Evolutionary conservation across 2,888 invertebrate genomes (phyloP).

Genomic region (Pecten maximus): DNA sequence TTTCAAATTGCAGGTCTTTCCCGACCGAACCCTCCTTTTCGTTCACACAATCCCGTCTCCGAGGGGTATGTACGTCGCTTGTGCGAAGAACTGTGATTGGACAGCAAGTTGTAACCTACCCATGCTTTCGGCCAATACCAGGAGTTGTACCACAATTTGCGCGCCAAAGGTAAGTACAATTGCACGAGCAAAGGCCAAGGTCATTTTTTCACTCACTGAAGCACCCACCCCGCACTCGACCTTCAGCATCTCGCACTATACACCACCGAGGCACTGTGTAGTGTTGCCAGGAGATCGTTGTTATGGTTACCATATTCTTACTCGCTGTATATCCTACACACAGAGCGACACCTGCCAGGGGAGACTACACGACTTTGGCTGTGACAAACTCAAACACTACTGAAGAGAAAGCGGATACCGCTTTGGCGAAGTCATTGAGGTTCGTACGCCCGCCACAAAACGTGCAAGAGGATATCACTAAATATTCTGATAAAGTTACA

Average conservation of each 20-base stretch:
- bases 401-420: background rate
- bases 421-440: background rate
- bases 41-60: slow-evolving; percentile 22
- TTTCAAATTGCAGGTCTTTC: background rate
- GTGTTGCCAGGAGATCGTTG: background rate
- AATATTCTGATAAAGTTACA: no score
- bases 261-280: background rate
- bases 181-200: background rate
- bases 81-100: slow-evolving; percentile 47
- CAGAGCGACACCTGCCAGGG: slow-evolving; percentile 13
- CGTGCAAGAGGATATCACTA: background rate
- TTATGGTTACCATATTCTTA: background rate
- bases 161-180: slow-evolving; percentile 51
- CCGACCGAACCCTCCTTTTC: background rate
- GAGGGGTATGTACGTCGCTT: slow-evolving; percentile 44
- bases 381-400: background rate
- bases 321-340: slow-evolving; percentile 10
- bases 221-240: background rate
- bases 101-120: slow-evolving; percentile 47
- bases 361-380: background rate
- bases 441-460: background rate
- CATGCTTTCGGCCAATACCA: slow-evolving; percentile 51
- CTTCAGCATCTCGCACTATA: background rate
- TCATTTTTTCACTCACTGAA: background rate
- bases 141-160: slow-evolving; percentile 52